Base-by-base conservation (phyloP, 2,113 vertebrate genomes). In the Coregonus clupeaformis region DNA sequence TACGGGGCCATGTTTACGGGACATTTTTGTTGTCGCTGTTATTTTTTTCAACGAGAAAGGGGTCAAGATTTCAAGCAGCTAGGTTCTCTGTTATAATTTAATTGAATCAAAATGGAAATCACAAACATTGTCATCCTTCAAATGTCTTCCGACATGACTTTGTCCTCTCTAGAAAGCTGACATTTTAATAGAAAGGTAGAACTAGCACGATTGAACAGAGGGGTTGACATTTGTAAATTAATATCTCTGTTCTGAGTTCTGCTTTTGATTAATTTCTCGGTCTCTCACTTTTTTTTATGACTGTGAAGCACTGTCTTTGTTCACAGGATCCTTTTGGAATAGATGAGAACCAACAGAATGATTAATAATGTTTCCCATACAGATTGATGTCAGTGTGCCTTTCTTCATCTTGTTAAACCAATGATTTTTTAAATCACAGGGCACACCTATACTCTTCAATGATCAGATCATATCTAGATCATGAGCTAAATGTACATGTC, bases 1-100 rank as follows among this genome's bases (percentile, higher is more conserved):
- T 24, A 75, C 57, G 70, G 75, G 52, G 13, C 52, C 9, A 16
- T 49, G 16, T 80, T 83, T 78, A 65, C 30, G 55, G 64, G 72
- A 73, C 32, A 69, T 36, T 80, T 68, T 68, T 69, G 13, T 75
- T 76, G 69, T 72, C 57, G 47, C 64, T 57, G 14, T 13, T 25
- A 13, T 62, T 12, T 55, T 67, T 45, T 9, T 25, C 69, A 71
- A 69, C 69, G 69, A 27, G 27, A 27, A 27, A 27, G 27, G 27
- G 27, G 2, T 27, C 27, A 27, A 27, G 27, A 62, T 22, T 12
- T 25, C 76, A 60, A 75, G 66, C 60, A 62, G 9, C 18, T 6
- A 1, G 42, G n/a, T 72, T 24, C 42, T 5, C 73, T 72, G 45
- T 73, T 52, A 4, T 52, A 63, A 27, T 42, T n/a, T 49, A 29